Percentiles rank a stretch among this genome's conserved stretches.
phyloP scores from a whole-genome alignment of 2,113 vertebrate species.

The Lepus americanus region DNA sequence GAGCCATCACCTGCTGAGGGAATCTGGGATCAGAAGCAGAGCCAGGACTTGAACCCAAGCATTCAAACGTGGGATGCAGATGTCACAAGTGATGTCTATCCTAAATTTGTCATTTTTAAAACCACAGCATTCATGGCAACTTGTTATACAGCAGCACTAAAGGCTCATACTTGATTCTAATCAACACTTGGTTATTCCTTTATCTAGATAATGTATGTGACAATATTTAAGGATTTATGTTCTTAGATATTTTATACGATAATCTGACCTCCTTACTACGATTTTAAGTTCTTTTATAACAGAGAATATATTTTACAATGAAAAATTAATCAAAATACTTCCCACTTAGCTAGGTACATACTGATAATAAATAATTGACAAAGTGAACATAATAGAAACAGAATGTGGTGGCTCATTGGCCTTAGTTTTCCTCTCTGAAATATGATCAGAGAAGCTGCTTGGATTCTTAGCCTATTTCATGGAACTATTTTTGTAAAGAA shows the following conservation, averaged over 20 bases:
- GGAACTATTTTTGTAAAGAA: slow-evolving; percentile 53
- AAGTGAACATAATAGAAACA: slow-evolving; percentile 12
- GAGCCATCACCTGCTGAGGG: too few relatives aligned
- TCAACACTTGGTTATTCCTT: background rate
- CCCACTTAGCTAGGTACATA: background rate
- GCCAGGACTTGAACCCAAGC: too few relatives aligned
- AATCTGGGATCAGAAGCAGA: too few relatives aligned
- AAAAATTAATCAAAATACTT: background rate
- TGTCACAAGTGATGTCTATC: too few relatives aligned
- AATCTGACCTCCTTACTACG: background rate
- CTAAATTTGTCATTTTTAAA: background rate
- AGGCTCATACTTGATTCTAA: background rate
- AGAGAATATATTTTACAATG: background rate
- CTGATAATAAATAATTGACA: slow-evolving; percentile 24
- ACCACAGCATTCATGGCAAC: background rate
- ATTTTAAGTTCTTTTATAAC: slow-evolving; percentile 35
- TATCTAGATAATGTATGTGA: slow-evolving; percentile 10
- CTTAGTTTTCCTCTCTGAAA: slow-evolving; percentile 48
- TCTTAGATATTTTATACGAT: background rate
- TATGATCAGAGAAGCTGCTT: slow-evolving; percentile 16
- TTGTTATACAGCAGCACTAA: slow-evolving; percentile 7
- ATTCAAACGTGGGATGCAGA: too few relatives aligned
- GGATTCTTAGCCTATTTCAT: slow-evolving; percentile 31
- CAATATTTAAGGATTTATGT: slow-evolving; percentile 11
- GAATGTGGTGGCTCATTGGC: background rate